phyloP scores from a whole-genome alignment of 2,797 vertebrate genomes.

The Smutsia temminckii region DNA sequence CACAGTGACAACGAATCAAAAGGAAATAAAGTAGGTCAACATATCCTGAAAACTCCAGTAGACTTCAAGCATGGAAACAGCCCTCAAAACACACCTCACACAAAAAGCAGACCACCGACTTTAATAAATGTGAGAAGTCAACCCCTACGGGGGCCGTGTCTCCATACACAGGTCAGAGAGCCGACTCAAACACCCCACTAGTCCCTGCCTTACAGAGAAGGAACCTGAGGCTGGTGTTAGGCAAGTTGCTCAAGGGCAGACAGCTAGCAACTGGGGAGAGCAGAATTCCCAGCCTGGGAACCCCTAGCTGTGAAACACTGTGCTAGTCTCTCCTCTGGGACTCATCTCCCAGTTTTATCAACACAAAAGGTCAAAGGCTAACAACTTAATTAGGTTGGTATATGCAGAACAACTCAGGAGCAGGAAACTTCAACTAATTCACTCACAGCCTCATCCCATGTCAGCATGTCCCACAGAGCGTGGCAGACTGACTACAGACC shows the following conservation, averaged over 20 bases:
- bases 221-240: background rate
- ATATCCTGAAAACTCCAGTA: background rate
- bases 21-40: background rate
- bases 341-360: background rate
- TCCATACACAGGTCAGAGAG: background rate
- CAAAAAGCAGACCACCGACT: background rate
- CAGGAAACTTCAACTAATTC: background rate
- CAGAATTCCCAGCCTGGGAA: background rate
- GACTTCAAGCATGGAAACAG: background rate
- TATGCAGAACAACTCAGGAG: no score
- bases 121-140: background rate
- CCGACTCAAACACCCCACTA: background rate
- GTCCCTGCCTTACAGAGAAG: background rate
- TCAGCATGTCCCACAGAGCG: background rate
- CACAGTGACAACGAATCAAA: background rate
- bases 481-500: background rate
- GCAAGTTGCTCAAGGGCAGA: background rate
- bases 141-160: background rate
- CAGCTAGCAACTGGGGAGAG: background rate
- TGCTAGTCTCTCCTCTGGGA: accelerated
- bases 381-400: background rate
- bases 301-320: background rate
- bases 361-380: background rate
- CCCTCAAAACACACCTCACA: background rate
- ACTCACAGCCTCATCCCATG: background rate